These are phyloP conservation scores for Maniola jurtina DNA, from an alignment of 1,140 invertebrate species.

Conservation along the genomic window DNA sequence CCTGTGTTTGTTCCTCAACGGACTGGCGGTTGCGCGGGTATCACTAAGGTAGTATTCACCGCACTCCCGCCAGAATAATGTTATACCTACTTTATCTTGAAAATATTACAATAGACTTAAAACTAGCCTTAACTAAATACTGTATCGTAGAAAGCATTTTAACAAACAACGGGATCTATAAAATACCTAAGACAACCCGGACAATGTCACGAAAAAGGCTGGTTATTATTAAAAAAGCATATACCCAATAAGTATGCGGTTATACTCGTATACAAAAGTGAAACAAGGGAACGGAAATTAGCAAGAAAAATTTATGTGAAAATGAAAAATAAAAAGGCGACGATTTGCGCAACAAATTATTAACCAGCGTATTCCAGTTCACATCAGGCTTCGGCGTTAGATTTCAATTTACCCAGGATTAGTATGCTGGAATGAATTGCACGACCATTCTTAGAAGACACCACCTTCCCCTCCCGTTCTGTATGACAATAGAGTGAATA, in stretches of 20 bases:
- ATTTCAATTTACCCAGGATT: constrained; percentile 26
- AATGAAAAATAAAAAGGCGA: constrained; percentile 12
- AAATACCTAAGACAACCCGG: too few species aligned
- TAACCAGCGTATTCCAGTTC: constrained; percentile 16
- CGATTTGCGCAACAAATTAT: constrained; percentile 14
- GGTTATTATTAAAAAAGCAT: too few species aligned
- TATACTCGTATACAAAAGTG: neutral
- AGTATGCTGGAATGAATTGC: constrained; percentile 13
- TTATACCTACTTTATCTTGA: too few species aligned
- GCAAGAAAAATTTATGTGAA: neutral
- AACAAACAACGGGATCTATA: neutral
- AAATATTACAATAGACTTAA: too few species aligned
- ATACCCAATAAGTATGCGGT: too few species aligned
- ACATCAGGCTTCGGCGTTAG: constrained; percentile 18
- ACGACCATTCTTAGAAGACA: constrained; percentile 14
- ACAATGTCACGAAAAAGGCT: too few species aligned
- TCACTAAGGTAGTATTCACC: too few species aligned
- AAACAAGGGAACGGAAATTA: neutral
- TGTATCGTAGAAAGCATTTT: neutral
- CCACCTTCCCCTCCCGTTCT: neutral
- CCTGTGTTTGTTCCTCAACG: too few species aligned
- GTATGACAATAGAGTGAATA: too few species aligned
- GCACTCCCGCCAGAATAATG: too few species aligned
- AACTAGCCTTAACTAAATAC: too few species aligned
- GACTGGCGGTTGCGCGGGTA: too few species aligned